Base-by-base conservation (phyloP, 2,113 vertebrate species). In the Neogale vison region DNA sequence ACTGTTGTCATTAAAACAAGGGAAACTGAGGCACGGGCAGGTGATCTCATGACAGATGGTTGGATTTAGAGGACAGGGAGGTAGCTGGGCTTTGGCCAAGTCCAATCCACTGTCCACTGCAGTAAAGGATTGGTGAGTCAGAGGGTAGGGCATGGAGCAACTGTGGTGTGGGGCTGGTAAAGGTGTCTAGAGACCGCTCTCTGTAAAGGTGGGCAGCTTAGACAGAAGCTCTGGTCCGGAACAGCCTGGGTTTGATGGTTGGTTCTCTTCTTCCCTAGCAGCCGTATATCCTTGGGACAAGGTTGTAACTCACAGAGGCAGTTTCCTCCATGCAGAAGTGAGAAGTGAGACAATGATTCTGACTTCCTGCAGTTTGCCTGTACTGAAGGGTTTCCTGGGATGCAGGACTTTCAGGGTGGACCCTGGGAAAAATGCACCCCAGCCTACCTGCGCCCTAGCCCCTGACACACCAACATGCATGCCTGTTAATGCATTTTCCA, bases 11-110 rank as follows among this genome's bases (percentile, higher is more conserved):
- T 77, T 36, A 72, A 82, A 96, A 85, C 6, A 11, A 90, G 88
- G 71, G 95, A 96, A 94, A 98, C 95, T 63, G 94, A 98, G 97
- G 97, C 81, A 90, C 4, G 0, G 8, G 6, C 20, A 21, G 52
- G 18, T 1, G 0, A 24, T 34, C 50, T 57, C 67, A 2, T 1
- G 29, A 50, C 12, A 67, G 31, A 17, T 10, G 18, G 24, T 36
- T 4, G 29, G 23, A 24, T 59, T 63, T 45, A 17, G 24, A 80
- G 31, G 63, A 79, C 50, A 52, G 20, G 15, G 20, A 61, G 36
- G 4, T 9, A 7, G 8, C 20, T 55, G 10, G 29, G 4, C 67
- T 81, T 71, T 47, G 6, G 6, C 34, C 39, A 36, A 61, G 4
- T 61, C 47, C 47, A 90, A 0, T 36, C n/a, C 12, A 6, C 6